Evolutionary conservation across 2,797 vertebrate genomes (phyloP).

Genomic region (Liasis olivaceus): DNA sequence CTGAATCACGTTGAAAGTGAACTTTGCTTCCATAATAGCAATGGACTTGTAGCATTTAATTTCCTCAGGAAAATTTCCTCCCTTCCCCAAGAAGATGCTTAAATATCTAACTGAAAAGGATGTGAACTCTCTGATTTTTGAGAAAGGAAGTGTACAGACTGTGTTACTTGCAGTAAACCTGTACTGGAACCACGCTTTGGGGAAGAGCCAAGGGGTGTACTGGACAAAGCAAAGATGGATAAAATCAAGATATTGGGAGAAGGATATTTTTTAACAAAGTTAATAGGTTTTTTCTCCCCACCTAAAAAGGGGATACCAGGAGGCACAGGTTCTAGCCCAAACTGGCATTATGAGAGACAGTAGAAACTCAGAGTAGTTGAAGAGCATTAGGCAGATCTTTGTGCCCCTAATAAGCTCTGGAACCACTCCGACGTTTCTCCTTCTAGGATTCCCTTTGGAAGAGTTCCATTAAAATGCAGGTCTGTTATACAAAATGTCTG

Average conservation of each 20-base stretch:
- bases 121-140: neutral
- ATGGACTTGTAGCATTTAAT: neutral
- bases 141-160: neutral
- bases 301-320: neutral
- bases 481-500: conserved; percentile 13
- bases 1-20: neutral
- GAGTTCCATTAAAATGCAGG: neutral
- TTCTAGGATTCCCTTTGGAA: neutral
- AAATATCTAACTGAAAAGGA: neutral
- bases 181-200: neutral
- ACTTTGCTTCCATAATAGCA: conserved; percentile 5
- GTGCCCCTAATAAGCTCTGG: neutral
- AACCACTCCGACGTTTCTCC: neutral
- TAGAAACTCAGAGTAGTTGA: neutral
- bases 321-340: neutral
- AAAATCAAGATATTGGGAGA: neutral
- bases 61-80: neutral
- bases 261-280: neutral
- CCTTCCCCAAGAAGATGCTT: neutral
- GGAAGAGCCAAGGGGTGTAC: neutral
- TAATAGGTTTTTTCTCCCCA: neutral
- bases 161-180: neutral
- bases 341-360: neutral
- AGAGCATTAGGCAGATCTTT: neutral
- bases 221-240: neutral